These are phyloP conservation scores for Lethenteron camtschaticum DNA, from an alignment of 2,113 vertebrate species.

Conservation along the genomic window DNA sequence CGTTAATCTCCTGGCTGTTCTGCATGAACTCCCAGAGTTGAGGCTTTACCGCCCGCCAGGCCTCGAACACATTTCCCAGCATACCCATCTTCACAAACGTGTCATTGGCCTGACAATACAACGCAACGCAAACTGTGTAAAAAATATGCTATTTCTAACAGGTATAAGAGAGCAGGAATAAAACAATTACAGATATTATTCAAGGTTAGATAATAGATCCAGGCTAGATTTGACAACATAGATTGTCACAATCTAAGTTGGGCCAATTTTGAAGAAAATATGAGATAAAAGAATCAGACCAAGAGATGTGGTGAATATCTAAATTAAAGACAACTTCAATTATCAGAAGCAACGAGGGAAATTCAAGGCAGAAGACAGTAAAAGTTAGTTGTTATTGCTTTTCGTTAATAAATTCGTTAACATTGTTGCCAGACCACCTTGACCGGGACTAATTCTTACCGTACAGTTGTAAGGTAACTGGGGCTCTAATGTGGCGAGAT, in stretches of 20 bases:
- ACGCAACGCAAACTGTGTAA: background rate
- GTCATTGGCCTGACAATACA: constrained; percentile 50
- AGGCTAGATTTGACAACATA: background rate
- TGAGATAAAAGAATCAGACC: background rate
- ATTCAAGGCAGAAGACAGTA: too few species aligned
- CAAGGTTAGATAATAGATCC: background rate
- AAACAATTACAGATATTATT: background rate
- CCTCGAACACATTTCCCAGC: constrained; percentile 61
- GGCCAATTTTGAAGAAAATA: background rate
- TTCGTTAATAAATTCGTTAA: too few species aligned
- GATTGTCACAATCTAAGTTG: constrained; percentile 1
- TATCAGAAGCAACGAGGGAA: too few species aligned
- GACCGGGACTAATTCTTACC: too few species aligned
- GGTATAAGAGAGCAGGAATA: constrained; percentile 2
- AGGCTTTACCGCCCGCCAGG: constrained; percentile 77
- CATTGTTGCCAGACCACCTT: too few species aligned
- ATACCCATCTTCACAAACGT: constrained; percentile 83
- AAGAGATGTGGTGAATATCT: too few species aligned
- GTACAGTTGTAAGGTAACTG: too few species aligned
- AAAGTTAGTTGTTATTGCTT: too few species aligned
- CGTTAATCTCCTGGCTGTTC: constrained; percentile 53
- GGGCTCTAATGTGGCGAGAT: too few species aligned
- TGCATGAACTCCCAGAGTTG: constrained; percentile 79
- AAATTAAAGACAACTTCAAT: too few species aligned
- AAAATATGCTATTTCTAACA: constrained; percentile 12